A percentile compares a stretch with the other conserved stretches of the same genome.
These are phyloP conservation scores for Mythimna albipuncta DNA, from an alignment of 2,888 invertebrate genomes.

Conservation along the genomic window DNA sequence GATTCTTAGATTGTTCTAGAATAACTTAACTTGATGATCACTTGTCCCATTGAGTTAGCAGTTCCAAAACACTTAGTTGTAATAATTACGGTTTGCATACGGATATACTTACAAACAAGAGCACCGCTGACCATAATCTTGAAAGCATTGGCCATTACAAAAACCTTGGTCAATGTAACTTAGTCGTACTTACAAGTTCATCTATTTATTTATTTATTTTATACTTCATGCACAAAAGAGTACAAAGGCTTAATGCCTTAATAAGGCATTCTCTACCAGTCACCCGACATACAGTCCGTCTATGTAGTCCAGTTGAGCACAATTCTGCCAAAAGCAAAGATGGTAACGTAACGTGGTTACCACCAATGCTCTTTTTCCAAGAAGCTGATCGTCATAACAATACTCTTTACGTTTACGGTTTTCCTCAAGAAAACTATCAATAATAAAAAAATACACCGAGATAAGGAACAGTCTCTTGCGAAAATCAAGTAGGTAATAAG, in stretches of 20 bases:
- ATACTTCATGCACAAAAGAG: too few species aligned
- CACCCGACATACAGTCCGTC: background rate
- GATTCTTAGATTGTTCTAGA: slow-evolving; percentile 21
- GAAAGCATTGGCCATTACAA: background rate
- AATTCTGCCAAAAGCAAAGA: background rate
- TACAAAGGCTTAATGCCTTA: too few species aligned
- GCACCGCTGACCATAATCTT: background rate
- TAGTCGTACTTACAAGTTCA: background rate
- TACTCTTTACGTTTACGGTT: background rate
- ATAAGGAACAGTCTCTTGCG: slow-evolving; percentile 70
- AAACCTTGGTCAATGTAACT: background rate
- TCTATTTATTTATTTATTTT: background rate
- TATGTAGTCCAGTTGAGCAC: background rate
- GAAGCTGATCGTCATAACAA: background rate
- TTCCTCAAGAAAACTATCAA: slow-evolving; percentile 4
- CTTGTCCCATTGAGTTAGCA: background rate
- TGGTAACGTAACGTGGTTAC: too few species aligned
- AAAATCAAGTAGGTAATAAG: slow-evolving; percentile 70
- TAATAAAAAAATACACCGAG: background rate
- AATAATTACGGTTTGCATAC: background rate
- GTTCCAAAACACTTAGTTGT: background rate
- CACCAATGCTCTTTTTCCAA: background rate
- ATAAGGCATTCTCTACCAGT: too few species aligned
- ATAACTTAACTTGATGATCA: background rate
- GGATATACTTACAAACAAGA: background rate